Evolutionary conservation across 2,888 invertebrate genomes (phyloP), one percentile per base, ranked within the genome.

Genomic region (Nowickia ferox): DNA sequence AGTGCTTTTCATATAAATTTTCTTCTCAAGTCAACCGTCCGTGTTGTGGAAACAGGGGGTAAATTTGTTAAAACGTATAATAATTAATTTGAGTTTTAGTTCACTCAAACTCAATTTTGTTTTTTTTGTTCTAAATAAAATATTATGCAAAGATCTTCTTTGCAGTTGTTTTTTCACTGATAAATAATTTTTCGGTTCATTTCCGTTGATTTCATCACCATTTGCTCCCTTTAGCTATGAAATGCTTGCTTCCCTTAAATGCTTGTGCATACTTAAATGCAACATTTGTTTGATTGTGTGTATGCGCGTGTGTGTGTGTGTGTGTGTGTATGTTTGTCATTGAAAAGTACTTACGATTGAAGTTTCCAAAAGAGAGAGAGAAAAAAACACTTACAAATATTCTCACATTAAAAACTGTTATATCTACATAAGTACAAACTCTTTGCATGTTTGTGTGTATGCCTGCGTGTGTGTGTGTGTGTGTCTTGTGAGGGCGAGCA

Each of bases 291-390:
- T 48, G 66, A 38, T 61, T 75, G 75, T 51, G 30, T 57, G 15
- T 57, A n/a, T n/a, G n/a, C n/a, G n/a, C n/a, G n/a, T n/a, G n/a
- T 55, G 10, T 2, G 55, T 22, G 22, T 55, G 22, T 22, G 13
- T 57, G 15, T 57, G 22, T n/a, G 38, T 38, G 15, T 38, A 13
- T 61, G 69, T 51, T n/a, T 61, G 30, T 55, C 66, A 74, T 66
- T 74, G 38, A 53, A 53, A 66, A 84, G 68, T 68, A 74, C 61
- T 72, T 66, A 22, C 44, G 74, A 61, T 74, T 84, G 68, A 84
- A 68, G 51, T 61, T 69, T 78, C 42, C 38, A 57, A 40, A 53
- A 77, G 38, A 57, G 13, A 19, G 6, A 30, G 1, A 30, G 6
- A 30, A 30, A 30, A 30, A 5, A 30, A 30, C 30, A 19, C 46